Evolutionary conservation across 2,888 invertebrate genomes (phyloP), one percentile per base, ranked within the genome.

Genomic region (Drosophila anomalata): DNA sequence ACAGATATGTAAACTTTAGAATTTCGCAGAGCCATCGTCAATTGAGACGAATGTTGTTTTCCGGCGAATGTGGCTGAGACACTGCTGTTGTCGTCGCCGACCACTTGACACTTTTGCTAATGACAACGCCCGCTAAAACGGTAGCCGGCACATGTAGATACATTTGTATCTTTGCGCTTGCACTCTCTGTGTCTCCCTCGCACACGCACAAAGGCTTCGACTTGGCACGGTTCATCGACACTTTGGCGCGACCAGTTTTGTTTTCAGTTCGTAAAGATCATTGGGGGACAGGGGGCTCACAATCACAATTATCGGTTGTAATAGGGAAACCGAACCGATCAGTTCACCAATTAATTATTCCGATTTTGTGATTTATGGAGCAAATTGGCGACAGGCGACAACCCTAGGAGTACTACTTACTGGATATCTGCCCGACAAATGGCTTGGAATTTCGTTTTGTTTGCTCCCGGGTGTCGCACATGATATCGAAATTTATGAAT

Each of bases 211-310:
- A 50, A 44, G 44, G 44, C 44, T 22, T 63, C 7, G 7, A 7
- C 36, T 36, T 36, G n/a, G 36, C 36, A 48, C 58, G 57, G 86
- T 81, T 79, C 86, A 81, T 62, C 72, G 81, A 83, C 81, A 55
- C 48, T 36, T n/a, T 6, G n/a, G 6, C 50, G 4, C 58, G 74
- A 71, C 62, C 57, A 67, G 69, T 69, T 78, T 77, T 56, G 47
- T 57, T 57, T 62, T 58, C 51, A 41, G 36, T 58, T 52, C 42
- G 56, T 54, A 36, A 50, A 79, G 61, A 22, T 20, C 22, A 42
- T 22, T 17, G 1, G 42, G 7, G 20, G 22, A 3, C 5, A 4
- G 22, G 22, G 22, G 22, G 24, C 39, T 55, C 17, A 52, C 48
- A 51, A 33, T 54, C 47, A 42, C 41, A 20, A 42, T 14, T 14